phyloP scores from a whole-genome alignment of 1,140 invertebrate species.

The Leptonema lineaticorne region DNA sequence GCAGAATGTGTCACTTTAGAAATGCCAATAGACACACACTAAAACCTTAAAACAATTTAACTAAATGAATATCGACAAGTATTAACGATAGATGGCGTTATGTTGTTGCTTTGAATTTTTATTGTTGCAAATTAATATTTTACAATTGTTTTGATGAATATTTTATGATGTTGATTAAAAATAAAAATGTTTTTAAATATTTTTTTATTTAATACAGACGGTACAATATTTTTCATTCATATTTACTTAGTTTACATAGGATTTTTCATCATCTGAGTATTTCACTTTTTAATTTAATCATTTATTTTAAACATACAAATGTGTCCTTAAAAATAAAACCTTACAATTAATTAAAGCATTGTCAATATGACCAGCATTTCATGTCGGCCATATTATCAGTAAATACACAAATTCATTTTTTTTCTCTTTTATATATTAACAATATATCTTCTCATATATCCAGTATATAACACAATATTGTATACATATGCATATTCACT shows the following conservation, averaged over 20 bases:
- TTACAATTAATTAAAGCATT: slow-evolving; percentile 41
- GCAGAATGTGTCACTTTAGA: neutral
- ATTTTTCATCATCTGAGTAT: slow-evolving; percentile 24
- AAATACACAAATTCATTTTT: slow-evolving; percentile 20
- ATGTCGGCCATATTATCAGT: slow-evolving; percentile 25
- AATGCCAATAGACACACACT: too few species aligned
- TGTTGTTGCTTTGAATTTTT: too few species aligned
- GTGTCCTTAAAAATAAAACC: slow-evolving; percentile 32
- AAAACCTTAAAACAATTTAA: neutral
- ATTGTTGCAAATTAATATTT: too few species aligned
- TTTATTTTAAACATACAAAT: slow-evolving; percentile 36
- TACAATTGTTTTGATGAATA: too few species aligned
- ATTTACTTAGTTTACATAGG: slow-evolving; percentile 29
- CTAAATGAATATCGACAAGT: neutral
- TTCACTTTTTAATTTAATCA: slow-evolving; percentile 3
- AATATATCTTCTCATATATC: slow-evolving; percentile 12
- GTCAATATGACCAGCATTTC: slow-evolving; percentile 33
- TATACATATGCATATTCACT: slow-evolving; percentile 16
- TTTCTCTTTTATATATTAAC: slow-evolving; percentile 30
- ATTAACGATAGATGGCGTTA: neutral
- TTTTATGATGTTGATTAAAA: too few species aligned
- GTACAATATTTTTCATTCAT: slow-evolving; percentile 33
- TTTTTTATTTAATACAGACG: slow-evolving; percentile 38
- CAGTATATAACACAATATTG: slow-evolving; percentile 10
- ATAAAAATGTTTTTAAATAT: neutral